Base-by-base conservation (phyloP, 2,888 invertebrate genomes). In the Balanococcus diminutus region DNA sequence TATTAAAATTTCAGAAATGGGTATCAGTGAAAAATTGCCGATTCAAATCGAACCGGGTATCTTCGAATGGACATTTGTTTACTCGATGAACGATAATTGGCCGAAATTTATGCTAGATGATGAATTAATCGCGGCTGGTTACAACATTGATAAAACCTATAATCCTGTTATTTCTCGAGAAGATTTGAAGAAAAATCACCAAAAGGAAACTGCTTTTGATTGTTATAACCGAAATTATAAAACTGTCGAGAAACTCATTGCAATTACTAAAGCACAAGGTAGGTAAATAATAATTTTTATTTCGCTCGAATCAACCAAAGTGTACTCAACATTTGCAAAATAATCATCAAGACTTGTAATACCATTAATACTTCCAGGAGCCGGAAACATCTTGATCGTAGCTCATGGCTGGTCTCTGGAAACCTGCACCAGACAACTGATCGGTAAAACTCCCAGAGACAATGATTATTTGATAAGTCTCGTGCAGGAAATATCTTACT, bases 61-160 rank as follows among this genome's bases (percentile, higher is more conserved):
- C 51, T 98, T 98, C 90, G 98, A 98, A 90, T 98, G 95, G n/a
- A n/a, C n/a, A n/a, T n/a, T n/a, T n/a, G 95, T 92, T 96, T 89
- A 93, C 94, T 36, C 98, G 98, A 98, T 96, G 97, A 90, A 92
- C 93, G 0, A 94, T 86, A 93, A 93, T 0, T 90, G 93, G 88
- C 96, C 96, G 2, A 92, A 93, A 22, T 97, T 96, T 93, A 93
- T 97, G 92, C 93, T 93, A 0, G 91, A 92, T 0, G 91, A 92
- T 0, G 97, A 97, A 89, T 90, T 97, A 3, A 91, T 91, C 19
- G 92, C 92, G 9, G 93, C 94, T 22, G 96, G 96, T 2, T 95
- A 93, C 88, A 94, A 95, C 88, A 92, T 98, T 1, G 94, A 96
- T 89, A 89, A 91, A 5, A 91, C 91, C 89, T 97, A 94, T 90